Conservation (phyloP, 2,888 invertebrate genomes). For the Lithosia quadra region DNA sequence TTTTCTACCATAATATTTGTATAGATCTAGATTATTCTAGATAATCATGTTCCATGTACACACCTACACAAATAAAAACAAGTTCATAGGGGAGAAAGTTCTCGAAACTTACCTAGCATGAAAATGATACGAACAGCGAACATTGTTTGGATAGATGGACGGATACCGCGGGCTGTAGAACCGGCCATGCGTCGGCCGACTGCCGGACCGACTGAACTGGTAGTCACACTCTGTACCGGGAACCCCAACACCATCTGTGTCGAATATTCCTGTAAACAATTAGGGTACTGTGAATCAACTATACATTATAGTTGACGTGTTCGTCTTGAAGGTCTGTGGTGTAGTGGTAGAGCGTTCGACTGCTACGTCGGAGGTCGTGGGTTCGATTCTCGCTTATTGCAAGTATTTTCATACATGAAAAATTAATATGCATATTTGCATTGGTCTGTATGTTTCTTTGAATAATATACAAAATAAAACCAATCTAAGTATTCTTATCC, state of each 20-base stretch:
- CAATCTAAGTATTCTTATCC: no score
- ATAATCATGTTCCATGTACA: no score
- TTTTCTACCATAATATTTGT: no score
- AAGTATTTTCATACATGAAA: no score
- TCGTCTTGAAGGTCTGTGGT: no score
- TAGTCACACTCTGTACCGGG: slow-evolving; percentile 94
- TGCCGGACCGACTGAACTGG: slow-evolving; percentile 92
- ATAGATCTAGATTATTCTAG: no score
- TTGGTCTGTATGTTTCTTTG: no score
- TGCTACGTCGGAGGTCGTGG: no score
- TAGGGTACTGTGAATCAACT: background rate
- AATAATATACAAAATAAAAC: no score
- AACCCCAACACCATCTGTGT: slow-evolving; percentile 92
- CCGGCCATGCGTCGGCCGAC: slow-evolving; percentile 90
- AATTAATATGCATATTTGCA: no score
- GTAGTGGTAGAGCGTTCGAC: no score
- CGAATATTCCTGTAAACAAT: slow-evolving; percentile 89
- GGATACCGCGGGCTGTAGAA: slow-evolving; percentile 98
- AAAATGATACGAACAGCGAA: slow-evolving; percentile 95
- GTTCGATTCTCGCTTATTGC: no score
- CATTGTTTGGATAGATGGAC: slow-evolving; percentile 97
- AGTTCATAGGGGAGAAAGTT: background rate
- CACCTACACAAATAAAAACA: background rate
- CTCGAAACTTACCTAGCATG: slow-evolving; percentile 90
- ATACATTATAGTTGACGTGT: background rate